Evolutionary conservation across 2,888 invertebrate species (phyloP), one percentile per base, ranked within the genome.

Genomic region (Reticulitermes lucifugus): DNA sequence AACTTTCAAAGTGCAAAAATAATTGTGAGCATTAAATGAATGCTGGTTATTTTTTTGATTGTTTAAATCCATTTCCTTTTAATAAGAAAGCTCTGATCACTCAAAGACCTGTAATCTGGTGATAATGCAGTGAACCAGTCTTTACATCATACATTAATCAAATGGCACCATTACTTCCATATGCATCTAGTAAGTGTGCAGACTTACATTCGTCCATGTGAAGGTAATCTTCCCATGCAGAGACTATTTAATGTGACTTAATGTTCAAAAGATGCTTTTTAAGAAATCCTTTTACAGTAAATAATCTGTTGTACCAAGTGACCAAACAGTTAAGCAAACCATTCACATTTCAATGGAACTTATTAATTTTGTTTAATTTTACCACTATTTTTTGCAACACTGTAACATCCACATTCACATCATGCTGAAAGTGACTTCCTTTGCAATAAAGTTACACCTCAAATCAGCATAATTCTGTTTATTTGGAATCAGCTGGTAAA

Each of bases 1-100:
- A 77, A 41, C 81, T 60, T 80, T 60, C 22, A 81, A n/a, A 81
- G 41, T 81, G 65, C n/a, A 81, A 60, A 83, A 41, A 46, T 77
- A 77, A 77, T 4, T 46, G n/a, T 51, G 46, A 77, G 77, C 77
- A 51, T 46, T 46, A 46, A 46, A 77, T 2, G 21, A 51, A 77
- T 46, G 41, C 73, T 73, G 21, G 10, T 41, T 41, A 6, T 73
- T 77, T 2, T 71, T 71, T 41, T 73, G 41, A 73, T 41, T 73
- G 73, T 73, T 71, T 73, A 41, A n/a, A 77, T 77, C n/a, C 5
- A 77, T 46, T 51, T 77, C 43, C 46, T n/a, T 46, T 46, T n/a
- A 51, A 77, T 77, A 21, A 5, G 22, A 46, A 12, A 46, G n/a
- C 77, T 77, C n/a, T 7, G 14, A 77, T 22, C n/a, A 0, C 35